Conservation (phyloP, 1,140 invertebrate species). For the Prorops nasuta region DNA sequence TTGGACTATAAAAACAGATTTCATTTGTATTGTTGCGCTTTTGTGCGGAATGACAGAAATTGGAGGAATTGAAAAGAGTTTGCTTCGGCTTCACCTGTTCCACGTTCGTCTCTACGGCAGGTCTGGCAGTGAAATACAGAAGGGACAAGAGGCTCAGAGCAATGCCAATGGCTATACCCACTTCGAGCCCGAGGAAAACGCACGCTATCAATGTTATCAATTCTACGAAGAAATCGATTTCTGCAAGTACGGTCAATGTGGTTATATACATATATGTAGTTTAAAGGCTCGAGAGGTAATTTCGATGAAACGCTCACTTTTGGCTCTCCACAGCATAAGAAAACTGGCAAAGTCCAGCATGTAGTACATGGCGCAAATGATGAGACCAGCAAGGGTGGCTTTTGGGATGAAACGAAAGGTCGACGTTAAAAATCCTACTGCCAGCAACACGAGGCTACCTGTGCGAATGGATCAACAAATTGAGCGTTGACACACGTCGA, state of each 20-base stretch:
- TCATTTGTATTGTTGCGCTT: no score
- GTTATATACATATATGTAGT: no score
- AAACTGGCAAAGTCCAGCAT: slow-evolving; percentile 76
- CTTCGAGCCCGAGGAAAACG: slow-evolving; percentile 65
- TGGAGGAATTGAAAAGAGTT: no score
- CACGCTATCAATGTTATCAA: slow-evolving; percentile 61
- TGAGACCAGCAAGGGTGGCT: slow-evolving; percentile 68
- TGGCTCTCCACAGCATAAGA: slow-evolving; percentile 73
- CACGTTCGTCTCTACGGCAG: slow-evolving; percentile 50
- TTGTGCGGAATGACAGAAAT: no score
- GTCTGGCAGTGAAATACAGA: slow-evolving; percentile 64
- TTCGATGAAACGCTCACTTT: no score
- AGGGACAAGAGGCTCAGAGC: slow-evolving; percentile 62
- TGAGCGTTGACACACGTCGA: no score
- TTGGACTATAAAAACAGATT: slow-evolving; percentile 19
- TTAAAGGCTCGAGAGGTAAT: no score
- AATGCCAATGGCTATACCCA: slow-evolving; percentile 72
- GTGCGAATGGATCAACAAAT: no score
- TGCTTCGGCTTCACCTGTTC: no score
- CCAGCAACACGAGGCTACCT: slow-evolving; percentile 68
- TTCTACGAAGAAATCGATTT: slow-evolving; percentile 63
- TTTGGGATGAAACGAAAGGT: slow-evolving; percentile 76
- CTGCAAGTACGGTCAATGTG: slow-evolving; percentile 58
- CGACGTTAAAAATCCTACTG: slow-evolving; percentile 66
- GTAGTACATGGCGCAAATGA: slow-evolving; percentile 73